phyloP scores from a whole-genome alignment of 2,797 vertebrate species.

The Microctenopoma steveboyesi region DNA sequence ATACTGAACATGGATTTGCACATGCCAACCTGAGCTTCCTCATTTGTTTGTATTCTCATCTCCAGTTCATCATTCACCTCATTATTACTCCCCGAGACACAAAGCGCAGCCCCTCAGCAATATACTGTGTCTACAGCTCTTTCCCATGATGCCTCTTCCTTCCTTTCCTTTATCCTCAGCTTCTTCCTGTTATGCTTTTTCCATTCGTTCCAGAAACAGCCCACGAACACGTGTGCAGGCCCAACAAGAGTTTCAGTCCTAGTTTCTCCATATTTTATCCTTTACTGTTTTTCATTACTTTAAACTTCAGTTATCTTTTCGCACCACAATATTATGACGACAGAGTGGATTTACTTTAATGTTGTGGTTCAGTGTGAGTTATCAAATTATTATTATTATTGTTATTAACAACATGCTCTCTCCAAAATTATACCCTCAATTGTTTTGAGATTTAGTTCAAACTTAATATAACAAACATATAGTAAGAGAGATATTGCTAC shows the following conservation, averaged over 20 bases:
- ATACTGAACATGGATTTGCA: neutral
- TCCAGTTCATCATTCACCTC: conserved; percentile 29
- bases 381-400: neutral
- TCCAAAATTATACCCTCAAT: neutral
- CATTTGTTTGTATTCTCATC: conserved; percentile 23
- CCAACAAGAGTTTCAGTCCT: neutral
- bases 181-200: conserved; percentile 24
- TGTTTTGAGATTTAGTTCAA: neutral
- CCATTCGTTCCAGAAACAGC: neutral
- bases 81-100: conserved; percentile 26
- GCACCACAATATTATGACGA: too few relatives aligned
- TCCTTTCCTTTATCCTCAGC: conserved; percentile 45
- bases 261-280: neutral
- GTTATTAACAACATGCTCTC: too few relatives aligned
- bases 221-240: neutral
- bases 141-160: conserved; percentile 49
- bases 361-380: neutral
- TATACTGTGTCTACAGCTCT: conserved; percentile 23
- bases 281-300: neutral
- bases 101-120: conserved; percentile 27
- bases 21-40: conserved; percentile 24
- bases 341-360: neutral
- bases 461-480: neutral
- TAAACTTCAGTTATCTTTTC: neutral
- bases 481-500: neutral